Conservation (phyloP, 2,113 vertebrate genomes). For the Martes martes region DNA sequence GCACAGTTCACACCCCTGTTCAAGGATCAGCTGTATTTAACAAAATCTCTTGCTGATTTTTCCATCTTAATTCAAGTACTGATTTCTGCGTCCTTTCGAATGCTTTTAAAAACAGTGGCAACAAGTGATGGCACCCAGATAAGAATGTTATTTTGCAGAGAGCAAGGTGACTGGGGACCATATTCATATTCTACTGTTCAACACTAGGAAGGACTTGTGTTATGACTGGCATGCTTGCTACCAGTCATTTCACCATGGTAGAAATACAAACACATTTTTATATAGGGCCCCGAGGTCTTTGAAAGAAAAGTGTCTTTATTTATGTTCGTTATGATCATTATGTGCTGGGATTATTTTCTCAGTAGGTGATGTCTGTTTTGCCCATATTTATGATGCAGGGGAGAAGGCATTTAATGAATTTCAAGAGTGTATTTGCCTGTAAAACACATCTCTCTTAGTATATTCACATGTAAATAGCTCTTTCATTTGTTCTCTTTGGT, state of each 20-base stretch:
- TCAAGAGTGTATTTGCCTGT: constrained; percentile 65
- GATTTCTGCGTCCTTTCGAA: constrained; percentile 4
- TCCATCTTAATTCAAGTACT: background rate
- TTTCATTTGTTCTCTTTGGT: constrained; percentile 70
- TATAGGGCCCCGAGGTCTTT: constrained; percentile 48
- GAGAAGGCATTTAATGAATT: constrained; percentile 70
- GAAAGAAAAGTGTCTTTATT: constrained; percentile 66
- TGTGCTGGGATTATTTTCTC: constrained; percentile 72
- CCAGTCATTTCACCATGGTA: constrained; percentile 18
- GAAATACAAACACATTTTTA: constrained; percentile 48
- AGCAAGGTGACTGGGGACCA: background rate
- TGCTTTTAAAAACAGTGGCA: background rate
- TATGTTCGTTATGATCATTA: constrained; percentile 73
- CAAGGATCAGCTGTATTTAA: background rate
- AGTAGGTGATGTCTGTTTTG: constrained; percentile 65
- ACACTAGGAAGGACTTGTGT: background rate
- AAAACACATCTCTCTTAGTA: constrained; percentile 61
- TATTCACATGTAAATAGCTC: constrained; percentile 63
- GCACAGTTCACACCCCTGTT: background rate
- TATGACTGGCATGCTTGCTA: background rate
- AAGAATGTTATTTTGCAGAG: constrained; percentile 16
- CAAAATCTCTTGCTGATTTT: constrained; percentile 24
- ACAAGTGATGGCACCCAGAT: background rate
- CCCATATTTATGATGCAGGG: constrained; percentile 69
- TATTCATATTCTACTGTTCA: background rate